Evolutionary conservation across 2,797 vertebrate species (phyloP), one percentile per base, ranked within the genome.

Genomic region (Lindbergichthys nudifrons): DNA sequence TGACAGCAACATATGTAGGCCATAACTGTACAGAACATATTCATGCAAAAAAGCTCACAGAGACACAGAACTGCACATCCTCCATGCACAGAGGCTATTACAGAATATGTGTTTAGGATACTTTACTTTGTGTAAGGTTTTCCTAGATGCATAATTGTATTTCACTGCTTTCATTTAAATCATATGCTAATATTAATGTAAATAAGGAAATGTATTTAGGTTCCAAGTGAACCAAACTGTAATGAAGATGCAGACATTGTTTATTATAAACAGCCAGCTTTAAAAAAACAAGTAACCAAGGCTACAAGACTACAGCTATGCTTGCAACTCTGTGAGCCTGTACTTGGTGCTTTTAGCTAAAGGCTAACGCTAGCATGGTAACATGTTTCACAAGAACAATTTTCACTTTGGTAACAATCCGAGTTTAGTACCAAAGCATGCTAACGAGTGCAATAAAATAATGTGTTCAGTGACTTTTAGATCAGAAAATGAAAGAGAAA

Each of bases 1-100:
- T 36, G 64, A 80, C 60, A 42, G 62, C 14, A 62, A 83, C 77
- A 82, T 58, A 52, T 65, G 71, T 12, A 41, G 57, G 14, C 53
- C 56, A 63, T 39, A 51, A 73, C 75, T 83, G 69, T 78, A 68
- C 57, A 47, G 64, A 54, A 61, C 46, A 70, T 14, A 32, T 13
- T 30, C 56, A 67, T 53, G 16, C 21, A 67, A 73, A 79, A 39
- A 74, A 32, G 36, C 12, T 45, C 47, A 43, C 21, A 21, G 0
- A 52, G 19, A 69, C 23, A 78, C 39, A 58, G 3, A 45, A 5
- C 21, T 43, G 48, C 23, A 61, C 4, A 30, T 41, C 1, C 14
- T 47, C 47, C 12, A 62, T 46, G 14, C 7, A 43, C 23, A 45
- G 21, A 58, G 46, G 32, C 30, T 32, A 21, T 11, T 48, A 48